Evolutionary conservation across 2,113 vertebrate species (phyloP), one percentile per base, ranked within the genome.

Genomic region (Tachysurus vachellii): DNA sequence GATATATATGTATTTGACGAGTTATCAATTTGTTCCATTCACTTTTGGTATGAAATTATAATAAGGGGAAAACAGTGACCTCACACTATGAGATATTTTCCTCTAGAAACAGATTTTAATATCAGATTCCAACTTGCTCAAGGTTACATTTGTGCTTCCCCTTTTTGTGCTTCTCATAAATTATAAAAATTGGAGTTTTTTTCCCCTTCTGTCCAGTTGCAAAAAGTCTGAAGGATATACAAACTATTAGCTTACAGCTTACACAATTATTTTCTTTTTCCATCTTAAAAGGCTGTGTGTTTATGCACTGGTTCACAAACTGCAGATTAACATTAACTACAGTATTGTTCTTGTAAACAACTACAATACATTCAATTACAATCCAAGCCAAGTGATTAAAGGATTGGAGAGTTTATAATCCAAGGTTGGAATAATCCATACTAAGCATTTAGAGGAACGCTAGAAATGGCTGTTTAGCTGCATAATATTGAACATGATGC

Each of bases 41-140:
- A 85, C n/a, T 66, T 66, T 36, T 85, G n/a, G 12, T 26, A 42
- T 68, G 85, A 19, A 31, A 86, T 80, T 62, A 28, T 31, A 79
- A 62, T 1, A 10, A 28, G n/a, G 4, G 26, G 10, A 19, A 53
- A 47, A 80, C 11, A 44, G 28, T 86, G 21, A 80, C 61, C 61
- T 64, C 75, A 85, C 59, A 28, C 47, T 68, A 54, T 66, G 26
- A 80, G 54, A 66, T 79, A 80, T 80, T 66, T 66, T 36, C 47
- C 76, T 80, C 7, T 56, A n/a, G 50, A 86, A 13, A 47, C 36
- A 3, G 26, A 62, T 62, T 76, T 85, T 59, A 50, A 2, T 28
- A 73, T 21, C 10, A 44, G 17, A 70, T 70, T 44, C 36, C 19
- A 11, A 50, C 76, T 79, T 79, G 50, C 50, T 79, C 50, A 56